Evolutionary conservation across 2,888 invertebrate species (phyloP).

Genomic region (Hipparchia sbordonii): DNA sequence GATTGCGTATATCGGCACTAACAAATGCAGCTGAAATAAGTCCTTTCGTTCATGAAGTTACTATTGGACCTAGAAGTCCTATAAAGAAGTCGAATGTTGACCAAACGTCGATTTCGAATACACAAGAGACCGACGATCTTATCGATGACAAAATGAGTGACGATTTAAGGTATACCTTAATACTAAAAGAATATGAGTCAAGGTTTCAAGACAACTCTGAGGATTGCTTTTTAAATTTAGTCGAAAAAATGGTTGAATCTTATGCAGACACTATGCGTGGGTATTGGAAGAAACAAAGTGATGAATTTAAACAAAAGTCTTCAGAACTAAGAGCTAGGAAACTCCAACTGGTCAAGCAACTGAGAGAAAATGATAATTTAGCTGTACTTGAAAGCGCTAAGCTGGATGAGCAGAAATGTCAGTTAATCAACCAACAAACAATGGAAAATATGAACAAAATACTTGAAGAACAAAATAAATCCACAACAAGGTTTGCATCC

Average conservation of each 20-base stretch:
- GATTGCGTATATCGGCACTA: conserved; percentile 83
- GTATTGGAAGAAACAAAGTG: conserved; percentile 63
- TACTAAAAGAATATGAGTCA: conserved; percentile 64
- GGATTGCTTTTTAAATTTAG: conserved; percentile 57
- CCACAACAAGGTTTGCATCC: conserved; percentile 74
- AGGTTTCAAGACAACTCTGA: conserved; percentile 60
- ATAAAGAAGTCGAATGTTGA: conserved; percentile 40
- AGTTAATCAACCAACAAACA: conserved; percentile 66
- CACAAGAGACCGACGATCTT: conserved; percentile 52
- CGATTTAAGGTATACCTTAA: conserved; percentile 62
- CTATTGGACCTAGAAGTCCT: conserved; percentile 74
- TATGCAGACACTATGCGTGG: conserved; percentile 60
- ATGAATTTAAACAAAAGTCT: conserved; percentile 64
- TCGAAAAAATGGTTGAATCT: conserved; percentile 66
- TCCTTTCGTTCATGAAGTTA: conserved; percentile 75
- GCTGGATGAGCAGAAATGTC: conserved; percentile 77
- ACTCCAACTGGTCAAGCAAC: conserved; percentile 67
- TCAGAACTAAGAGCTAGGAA: conserved; percentile 70
- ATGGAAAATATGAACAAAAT: conserved; percentile 77
- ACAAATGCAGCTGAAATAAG: conserved; percentile 82
- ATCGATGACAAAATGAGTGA: conserved; percentile 64
- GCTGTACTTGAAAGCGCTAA: conserved; percentile 66
- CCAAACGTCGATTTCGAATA: conserved; percentile 44
- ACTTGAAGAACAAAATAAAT: conserved; percentile 77
- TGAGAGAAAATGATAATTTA: conserved; percentile 80